These are phyloP conservation scores for Tragelaphus oryx DNA, from an alignment of 2,797 vertebrate species.

Conservation along the genomic window DNA sequence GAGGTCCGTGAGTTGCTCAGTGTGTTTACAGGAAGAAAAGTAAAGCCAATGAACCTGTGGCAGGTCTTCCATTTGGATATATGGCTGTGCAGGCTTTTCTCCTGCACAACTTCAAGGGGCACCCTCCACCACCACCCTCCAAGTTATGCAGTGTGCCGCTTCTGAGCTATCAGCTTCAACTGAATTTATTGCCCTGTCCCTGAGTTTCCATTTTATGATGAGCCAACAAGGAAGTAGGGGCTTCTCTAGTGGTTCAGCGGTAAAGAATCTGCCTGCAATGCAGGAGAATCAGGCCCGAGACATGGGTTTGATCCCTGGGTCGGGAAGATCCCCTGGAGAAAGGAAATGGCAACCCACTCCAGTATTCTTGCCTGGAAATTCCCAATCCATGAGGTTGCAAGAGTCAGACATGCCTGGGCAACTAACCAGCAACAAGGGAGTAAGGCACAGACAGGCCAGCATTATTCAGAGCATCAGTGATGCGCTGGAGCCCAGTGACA, in stretches of 20 bases:
- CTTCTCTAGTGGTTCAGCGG: neutral
- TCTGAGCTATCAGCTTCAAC: neutral
- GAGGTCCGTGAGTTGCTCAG: neutral
- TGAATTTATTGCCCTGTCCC: neutral
- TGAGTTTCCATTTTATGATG: neutral
- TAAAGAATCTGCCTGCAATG: neutral
- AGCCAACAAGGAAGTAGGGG: neutral
- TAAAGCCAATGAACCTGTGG: neutral
- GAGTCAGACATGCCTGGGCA: neutral
- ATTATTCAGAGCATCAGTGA: neutral
- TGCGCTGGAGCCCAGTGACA: accelerated
- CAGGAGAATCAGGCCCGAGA: neutral
- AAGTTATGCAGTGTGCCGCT: accelerated
- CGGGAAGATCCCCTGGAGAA: neutral
- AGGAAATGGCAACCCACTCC: neutral
- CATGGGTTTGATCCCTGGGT: neutral
- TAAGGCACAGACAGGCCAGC: neutral
- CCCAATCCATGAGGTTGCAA: neutral
- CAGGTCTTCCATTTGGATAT: accelerated
- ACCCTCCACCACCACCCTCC: neutral
- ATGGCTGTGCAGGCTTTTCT: neutral
- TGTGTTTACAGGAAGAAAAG: neutral
- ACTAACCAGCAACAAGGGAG: neutral
- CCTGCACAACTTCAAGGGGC: neutral
- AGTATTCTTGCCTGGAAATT: neutral